Conservation (phyloP, 2,888 invertebrate species). For the Andrena trimmerana region DNA sequence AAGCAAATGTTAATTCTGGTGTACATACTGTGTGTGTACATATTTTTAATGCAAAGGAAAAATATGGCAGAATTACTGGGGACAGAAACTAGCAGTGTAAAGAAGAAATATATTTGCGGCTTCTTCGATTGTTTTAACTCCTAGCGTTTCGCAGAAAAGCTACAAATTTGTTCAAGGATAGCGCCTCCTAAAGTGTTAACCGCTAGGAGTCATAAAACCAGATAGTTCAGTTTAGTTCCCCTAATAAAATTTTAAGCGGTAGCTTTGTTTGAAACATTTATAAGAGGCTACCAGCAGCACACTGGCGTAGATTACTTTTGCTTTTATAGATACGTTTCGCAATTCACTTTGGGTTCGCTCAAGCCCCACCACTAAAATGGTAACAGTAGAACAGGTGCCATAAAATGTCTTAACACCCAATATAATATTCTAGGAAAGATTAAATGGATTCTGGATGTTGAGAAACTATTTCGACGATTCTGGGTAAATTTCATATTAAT, state of each 20-base stretch:
- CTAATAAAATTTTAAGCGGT: conserved; percentile 19
- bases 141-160: not conserved
- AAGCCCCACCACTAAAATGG: not conserved
- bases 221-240: conserved; percentile 10
- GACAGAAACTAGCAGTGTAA: no score
- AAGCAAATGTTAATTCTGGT: no score
- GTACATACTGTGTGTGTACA: no score
- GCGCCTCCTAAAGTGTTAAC: not conserved
- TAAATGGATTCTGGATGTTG: no score
- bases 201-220: conserved; percentile 14
- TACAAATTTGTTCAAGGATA: not conserved
- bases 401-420: conserved; percentile 14
- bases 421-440: not conserved
- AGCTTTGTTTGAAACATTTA: conserved; percentile 21
- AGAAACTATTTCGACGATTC: no score
- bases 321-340: conserved; percentile 20
- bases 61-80: no score
- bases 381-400: conserved; percentile 9
- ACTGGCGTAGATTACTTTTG: not conserved
- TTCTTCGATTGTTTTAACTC: no score
- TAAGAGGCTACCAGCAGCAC: not conserved
- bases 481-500: no score
- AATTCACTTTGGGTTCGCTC: conserved; percentile 1
- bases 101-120: no score
- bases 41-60: no score